Base-by-base conservation (phyloP, 2,113 vertebrate genomes). In the Hemibagrus wyckioides region DNA sequence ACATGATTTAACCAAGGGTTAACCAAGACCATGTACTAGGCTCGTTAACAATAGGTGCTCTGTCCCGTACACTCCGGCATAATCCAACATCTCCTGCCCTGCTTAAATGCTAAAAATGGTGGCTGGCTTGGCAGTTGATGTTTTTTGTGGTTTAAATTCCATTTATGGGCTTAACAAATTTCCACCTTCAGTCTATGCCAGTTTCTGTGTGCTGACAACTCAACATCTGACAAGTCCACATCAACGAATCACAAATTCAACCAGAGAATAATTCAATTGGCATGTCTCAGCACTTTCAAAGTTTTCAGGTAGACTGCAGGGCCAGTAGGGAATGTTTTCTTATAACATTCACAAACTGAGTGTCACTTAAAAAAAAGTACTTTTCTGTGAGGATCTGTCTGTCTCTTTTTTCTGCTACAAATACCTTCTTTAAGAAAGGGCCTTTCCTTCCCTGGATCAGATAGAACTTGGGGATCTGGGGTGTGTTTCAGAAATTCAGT, bases 271-370 rank as follows among this genome's bases (percentile, higher is more conserved):
- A 67, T 17, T 44, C 23, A 41, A 82, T 63, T 65, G 39, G 63
- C 86, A 63, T 71, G 52, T 79, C 80, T 86, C 67, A 89, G 91
- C 65, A 87, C 83, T 89, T 59, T 88, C 15, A 61, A 11, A 30
- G 52, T 90, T 88, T 84, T 65, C 30, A 44, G 69, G 67, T 36
- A 36, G 48, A 59, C 50, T 85, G 52, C 39, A 48, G 82, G 86
- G 83, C 21, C 83, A 71, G 30, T 59, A 83, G 69, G 59, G 71
- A 82, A 59, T 54, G 30, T 2, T 41, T 14, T 87, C 86, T 48
- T 80, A 71, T 52, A 80, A 56, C 30, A 80, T 73, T 71, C 73
- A 54, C 71, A 89, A 57, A 85, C 67, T 71, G 21, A 65, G 17
- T 84, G 75, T 80, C 28, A 54, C 10, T 87, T 41, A 67, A 85